Evolutionary conservation across 2,113 vertebrate genomes (phyloP).

Genomic region (Hassar affinis): DNA sequence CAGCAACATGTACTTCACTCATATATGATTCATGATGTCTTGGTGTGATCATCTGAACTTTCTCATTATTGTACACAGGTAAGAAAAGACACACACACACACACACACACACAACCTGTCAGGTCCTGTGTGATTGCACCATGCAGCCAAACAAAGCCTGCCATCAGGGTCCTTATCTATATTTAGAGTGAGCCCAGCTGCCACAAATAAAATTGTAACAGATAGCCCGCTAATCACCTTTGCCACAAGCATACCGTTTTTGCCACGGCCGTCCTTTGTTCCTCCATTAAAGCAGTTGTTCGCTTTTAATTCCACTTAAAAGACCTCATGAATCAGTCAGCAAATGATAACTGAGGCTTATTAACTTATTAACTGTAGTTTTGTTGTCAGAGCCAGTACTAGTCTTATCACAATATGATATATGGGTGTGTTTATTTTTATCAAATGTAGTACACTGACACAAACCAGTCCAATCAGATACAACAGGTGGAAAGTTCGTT

Average conservation of each 20-base stretch:
- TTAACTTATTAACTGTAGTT: background rate
- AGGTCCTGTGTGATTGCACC: slow-evolving; percentile 48
- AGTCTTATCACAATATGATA: background rate
- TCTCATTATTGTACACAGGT: slow-evolving; percentile 36
- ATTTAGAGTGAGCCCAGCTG: slow-evolving; percentile 74
- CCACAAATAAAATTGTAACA: slow-evolving; percentile 63
- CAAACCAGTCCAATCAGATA: background rate
- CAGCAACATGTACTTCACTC: background rate
- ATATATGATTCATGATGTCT: slow-evolving; percentile 24
- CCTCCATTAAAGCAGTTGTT: background rate
- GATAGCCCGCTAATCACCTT: slow-evolving; percentile 49
- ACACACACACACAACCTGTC: slow-evolving; percentile 20
- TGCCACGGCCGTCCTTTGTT: slow-evolving; percentile 30
- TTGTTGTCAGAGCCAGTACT: background rate
- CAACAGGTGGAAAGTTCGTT: background rate
- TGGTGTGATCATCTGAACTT: slow-evolving; percentile 33
- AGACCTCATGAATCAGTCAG: background rate
- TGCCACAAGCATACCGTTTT: slow-evolving; percentile 20
- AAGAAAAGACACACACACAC: slow-evolving; percentile 32
- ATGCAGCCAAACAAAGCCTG: slow-evolving; percentile 58
- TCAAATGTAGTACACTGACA: background rate
- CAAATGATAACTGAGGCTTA: background rate
- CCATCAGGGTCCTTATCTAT: slow-evolving; percentile 71
- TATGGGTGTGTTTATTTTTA: background rate
- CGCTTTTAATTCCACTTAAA: background rate